Conservation (phyloP, 2,797 vertebrate species). For the Sebastes goodei region DNA sequence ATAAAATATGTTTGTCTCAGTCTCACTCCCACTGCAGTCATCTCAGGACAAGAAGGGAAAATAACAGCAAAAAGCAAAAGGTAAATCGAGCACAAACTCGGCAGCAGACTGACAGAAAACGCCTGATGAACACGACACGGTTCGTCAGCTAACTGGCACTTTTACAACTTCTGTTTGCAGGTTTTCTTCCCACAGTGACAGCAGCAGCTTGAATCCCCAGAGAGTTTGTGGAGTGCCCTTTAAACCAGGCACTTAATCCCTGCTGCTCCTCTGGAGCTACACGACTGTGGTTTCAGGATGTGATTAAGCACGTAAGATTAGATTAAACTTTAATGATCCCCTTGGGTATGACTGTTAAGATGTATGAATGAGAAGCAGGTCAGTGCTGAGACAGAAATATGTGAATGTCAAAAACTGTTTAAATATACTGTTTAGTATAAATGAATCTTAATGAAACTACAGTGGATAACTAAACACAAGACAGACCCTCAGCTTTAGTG, state of each 20-base stretch:
- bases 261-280: conserved; percentile 1
- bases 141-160: not conserved
- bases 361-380: conserved; percentile 4
- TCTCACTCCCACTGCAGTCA: not conserved
- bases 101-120: not conserved
- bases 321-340: conserved; percentile 33
- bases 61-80: not conserved
- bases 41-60: not conserved
- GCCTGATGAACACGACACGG: not conserved
- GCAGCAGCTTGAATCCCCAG: not conserved
- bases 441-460: not conserved
- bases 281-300: conserved; percentile 19
- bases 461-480: not conserved
- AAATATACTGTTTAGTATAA: not conserved
- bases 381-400: not conserved
- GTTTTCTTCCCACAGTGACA: not conserved
- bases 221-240: not conserved
- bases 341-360: not conserved
- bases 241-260: conserved; percentile 20
- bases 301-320: conserved; percentile 24
- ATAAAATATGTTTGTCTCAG: not conserved
- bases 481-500: not conserved
- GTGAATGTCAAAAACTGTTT: not conserved
- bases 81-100: not conserved
- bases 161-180: not conserved